These are phyloP conservation scores for Sycobia sp. DNA, from an alignment of 1,140 invertebrate genomes.

Conservation along the genomic window DNA sequence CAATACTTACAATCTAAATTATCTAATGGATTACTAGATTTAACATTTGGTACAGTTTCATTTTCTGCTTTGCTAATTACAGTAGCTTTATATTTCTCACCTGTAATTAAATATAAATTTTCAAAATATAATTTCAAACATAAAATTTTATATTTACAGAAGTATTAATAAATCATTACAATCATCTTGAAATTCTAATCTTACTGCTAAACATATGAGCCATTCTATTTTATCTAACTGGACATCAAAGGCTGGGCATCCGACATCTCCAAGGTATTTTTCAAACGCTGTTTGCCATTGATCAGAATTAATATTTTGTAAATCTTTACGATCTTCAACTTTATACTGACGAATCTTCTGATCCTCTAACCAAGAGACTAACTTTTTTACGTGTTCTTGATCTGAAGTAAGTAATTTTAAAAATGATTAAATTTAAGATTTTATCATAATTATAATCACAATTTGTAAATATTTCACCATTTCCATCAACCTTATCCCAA, in stretches of 20 bases:
- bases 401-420: constrained; percentile 62
- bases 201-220: constrained; percentile 82
- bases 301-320: constrained; percentile 69
- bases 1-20: constrained; percentile 81
- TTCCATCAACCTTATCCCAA: constrained; percentile 70
- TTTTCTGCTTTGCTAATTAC: constrained; percentile 63
- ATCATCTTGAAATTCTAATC: constrained; percentile 83
- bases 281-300: constrained; percentile 77
- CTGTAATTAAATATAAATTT: constrained; percentile 61
- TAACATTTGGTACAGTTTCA: constrained; percentile 69
- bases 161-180: too few relatives aligned
- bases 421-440: too few relatives aligned
- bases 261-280: constrained; percentile 78
- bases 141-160: constrained; percentile 39
- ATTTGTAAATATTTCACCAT: constrained; percentile 61
- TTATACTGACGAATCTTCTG: constrained; percentile 90
- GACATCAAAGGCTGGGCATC: constrained; percentile 64
- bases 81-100: constrained; percentile 72
- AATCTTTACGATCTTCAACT: constrained; percentile 76
- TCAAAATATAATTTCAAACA: constrained; percentile 29
- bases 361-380: constrained; percentile 91
- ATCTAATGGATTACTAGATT: constrained; percentile 81
- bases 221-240: constrained; percentile 78
- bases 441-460: neutral
- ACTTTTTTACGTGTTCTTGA: constrained; percentile 76